Evolutionary conservation across 2,888 invertebrate genomes (phyloP).

Genomic region (Periphyllus acericola): DNA sequence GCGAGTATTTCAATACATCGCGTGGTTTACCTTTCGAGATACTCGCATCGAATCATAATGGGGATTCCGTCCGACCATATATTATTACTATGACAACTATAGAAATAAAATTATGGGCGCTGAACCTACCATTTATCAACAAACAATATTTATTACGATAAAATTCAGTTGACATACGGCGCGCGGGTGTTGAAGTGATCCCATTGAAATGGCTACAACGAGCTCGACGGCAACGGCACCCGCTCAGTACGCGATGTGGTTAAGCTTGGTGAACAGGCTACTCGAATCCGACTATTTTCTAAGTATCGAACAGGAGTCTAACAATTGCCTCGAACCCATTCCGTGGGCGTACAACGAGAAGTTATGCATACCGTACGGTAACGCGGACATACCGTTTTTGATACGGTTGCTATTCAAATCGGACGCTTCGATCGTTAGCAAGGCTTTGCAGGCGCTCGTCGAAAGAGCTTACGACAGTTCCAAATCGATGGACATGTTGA

Average conservation of each 20-base stretch:
- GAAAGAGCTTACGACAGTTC: neutral
- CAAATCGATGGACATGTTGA: constrained; percentile 14
- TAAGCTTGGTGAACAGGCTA: neutral
- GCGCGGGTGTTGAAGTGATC: neutral
- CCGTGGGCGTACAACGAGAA: neutral
- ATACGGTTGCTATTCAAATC: neutral
- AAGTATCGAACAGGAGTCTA: neutral
- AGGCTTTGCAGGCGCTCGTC: constrained; percentile 1
- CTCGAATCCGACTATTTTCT: neutral
- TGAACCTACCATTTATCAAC: neutral
- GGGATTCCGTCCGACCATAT: neutral
- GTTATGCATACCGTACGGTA: neutral
- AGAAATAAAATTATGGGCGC: neutral
- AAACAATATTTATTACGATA: neutral
- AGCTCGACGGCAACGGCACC: neutral
- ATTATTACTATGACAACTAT: neutral
- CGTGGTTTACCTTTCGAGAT: neutral
- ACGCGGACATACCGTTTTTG: neutral
- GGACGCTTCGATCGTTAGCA: neutral
- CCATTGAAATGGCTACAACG: neutral
- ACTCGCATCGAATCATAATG: neutral
- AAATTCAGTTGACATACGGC: neutral
- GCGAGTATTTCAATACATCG: neutral
- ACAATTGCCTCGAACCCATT: neutral
- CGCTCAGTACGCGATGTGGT: neutral